Evolutionary conservation across 2,797 vertebrate species (phyloP), one percentile per base, ranked within the genome.

Genomic region (Picus viridis): DNA sequence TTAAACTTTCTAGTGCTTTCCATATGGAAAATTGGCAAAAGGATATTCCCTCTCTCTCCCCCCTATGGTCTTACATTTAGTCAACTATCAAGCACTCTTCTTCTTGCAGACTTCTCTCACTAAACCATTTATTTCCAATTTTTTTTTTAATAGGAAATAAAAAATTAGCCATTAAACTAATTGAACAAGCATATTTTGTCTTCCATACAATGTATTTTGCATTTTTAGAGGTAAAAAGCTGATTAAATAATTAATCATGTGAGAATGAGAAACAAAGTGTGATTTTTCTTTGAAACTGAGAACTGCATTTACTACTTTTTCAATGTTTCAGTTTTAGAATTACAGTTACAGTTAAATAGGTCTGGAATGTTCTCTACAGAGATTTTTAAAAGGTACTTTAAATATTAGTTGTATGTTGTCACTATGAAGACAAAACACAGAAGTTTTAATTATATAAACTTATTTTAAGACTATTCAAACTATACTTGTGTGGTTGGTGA

Each of bases 171-270:
- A 62, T 41, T 79, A 70, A 68, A 53, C 8, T 49, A 86, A 54
- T 7, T 4, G 32, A 58, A 16, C 1, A 63, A 49, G 13, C 41
- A 12, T 0, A 0, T 54, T 81, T 65, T 78, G 1, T 72, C 75
- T 32, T 22, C 10, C 34, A 67, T 3, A 17, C 10, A 73, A 70
- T 0, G 12, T 2, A 14, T 32, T 56, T 43, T 59, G 5, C 15
- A 39, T 27, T 84, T 80, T 83, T 32, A 41, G 79, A 64, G 10
- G 8, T n/a, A 4, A 11, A 80, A 53, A 65, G 4, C 15, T 57
- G 8, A 36, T 41, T 51, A 53, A 70, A 57, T 43, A 75, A 51
- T 86, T 54, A 49, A 61, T n/a, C 10, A 2, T 23, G 4, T 53
- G 13, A 67, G 12, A 58, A 49, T 45, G 56, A 30, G 10, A 90